Evolutionary conservation across 1,140 invertebrate genomes (phyloP).

Genomic region (Heliconius hermathena): DNA sequence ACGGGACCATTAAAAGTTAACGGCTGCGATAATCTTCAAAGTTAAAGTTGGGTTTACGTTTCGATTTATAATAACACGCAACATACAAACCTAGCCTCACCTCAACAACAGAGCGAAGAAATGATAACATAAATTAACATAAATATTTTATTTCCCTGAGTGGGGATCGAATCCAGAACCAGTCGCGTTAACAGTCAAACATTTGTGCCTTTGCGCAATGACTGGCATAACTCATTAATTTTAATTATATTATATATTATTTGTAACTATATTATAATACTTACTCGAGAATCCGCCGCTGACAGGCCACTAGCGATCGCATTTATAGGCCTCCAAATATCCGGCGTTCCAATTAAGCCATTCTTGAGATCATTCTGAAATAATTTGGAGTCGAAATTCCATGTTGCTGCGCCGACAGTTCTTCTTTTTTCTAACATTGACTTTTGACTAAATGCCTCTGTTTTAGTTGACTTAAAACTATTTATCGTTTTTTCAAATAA

Average conservation of each 20-base stretch:
- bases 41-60: constrained; percentile 18
- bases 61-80: neutral
- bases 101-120: no score
- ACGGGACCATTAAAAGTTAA: constrained; percentile 32
- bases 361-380: constrained; percentile 85
- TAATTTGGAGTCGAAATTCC: constrained; percentile 86
- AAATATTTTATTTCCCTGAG: no score
- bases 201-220: no score
- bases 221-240: no score
- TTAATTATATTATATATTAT: neutral
- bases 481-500: constrained; percentile 67
- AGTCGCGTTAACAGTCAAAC: no score
- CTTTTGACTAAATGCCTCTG: constrained; percentile 64
- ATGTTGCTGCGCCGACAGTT: constrained; percentile 87
- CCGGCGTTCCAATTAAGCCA: constrained; percentile 86
- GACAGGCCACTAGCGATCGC: constrained; percentile 86
- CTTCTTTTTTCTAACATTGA: constrained; percentile 84
- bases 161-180: no score
- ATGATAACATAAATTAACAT: no score
- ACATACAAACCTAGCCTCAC: neutral
- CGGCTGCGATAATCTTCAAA: constrained; percentile 36
- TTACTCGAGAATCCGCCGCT: constrained; percentile 83
- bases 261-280: constrained; percentile 39
- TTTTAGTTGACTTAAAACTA: constrained; percentile 70
- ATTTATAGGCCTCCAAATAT: constrained; percentile 88